phyloP scores from a whole-genome alignment of 37 sponge, comb jelly and placozoan genomes.

The Amphimedon queenslandica region DNA sequence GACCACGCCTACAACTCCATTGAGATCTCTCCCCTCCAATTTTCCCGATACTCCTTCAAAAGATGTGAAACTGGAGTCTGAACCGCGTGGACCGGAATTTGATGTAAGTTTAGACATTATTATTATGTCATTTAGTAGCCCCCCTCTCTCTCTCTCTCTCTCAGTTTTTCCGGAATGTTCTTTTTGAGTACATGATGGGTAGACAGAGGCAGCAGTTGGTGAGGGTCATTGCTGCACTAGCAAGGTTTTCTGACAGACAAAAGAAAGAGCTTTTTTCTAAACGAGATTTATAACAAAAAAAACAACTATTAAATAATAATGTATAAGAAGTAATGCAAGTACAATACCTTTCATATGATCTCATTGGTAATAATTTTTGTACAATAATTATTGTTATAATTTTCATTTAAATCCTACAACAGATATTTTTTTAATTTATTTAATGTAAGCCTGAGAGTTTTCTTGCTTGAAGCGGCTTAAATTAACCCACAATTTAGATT shows the following conservation, averaged over 20 bases:
- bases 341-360: too few species aligned
- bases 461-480: too few species aligned
- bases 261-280: slow-evolving; percentile 24
- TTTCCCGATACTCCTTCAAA: slow-evolving; percentile 61
- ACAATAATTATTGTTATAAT: too few species aligned
- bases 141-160: background rate
- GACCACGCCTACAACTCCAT: slow-evolving; percentile 31
- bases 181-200: slow-evolving; percentile 79
- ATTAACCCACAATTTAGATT: too few species aligned
- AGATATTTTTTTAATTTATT: too few species aligned
- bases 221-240: slow-evolving; percentile 59
- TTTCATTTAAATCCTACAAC: too few species aligned
- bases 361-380: too few species aligned
- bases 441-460: too few species aligned
- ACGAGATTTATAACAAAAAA: background rate
- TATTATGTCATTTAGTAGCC: background rate
- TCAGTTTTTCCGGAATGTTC: slow-evolving; percentile 71
- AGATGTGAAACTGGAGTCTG: slow-evolving; percentile 44
- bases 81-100: slow-evolving; percentile 74
- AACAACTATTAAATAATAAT: too few species aligned
- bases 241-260: slow-evolving; percentile 56
- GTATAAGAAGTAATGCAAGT: too few species aligned
- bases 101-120: slow-evolving; percentile 24
- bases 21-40: background rate
- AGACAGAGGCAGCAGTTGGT: slow-evolving; percentile 43